These are phyloP conservation scores for Zootermopsis nevadensis DNA, from an alignment of 2,888 invertebrate species.

Conservation along the genomic window DNA sequence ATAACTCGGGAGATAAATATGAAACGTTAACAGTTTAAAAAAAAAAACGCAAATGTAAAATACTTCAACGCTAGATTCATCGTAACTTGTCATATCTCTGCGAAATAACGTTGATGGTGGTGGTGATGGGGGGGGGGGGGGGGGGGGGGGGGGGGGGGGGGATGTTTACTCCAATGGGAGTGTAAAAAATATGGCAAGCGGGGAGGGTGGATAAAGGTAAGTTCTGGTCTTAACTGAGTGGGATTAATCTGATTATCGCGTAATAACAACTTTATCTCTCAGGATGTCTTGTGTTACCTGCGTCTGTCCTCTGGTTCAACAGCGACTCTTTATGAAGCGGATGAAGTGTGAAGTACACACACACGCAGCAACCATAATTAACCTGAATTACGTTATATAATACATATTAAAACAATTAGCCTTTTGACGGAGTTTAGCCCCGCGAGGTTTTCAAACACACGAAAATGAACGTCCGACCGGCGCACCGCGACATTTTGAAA, in stretches of 20 bases:
- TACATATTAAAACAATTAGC: no score
- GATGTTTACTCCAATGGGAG: background rate
- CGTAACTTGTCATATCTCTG: background rate
- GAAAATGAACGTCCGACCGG: no score
- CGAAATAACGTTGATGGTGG: no score
- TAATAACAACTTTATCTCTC: background rate
- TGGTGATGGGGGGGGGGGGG: background rate
- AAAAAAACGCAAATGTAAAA: background rate
- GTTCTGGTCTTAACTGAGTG: background rate
- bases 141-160: fast-evolving
- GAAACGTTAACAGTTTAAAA: background rate
- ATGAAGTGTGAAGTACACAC: no score
- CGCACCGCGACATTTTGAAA: no score
- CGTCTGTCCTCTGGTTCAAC: background rate
- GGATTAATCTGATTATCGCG: background rate
- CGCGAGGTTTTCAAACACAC: no score
- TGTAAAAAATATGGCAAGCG: background rate
- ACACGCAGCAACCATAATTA: no score
- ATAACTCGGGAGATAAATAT: background rate
- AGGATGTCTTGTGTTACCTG: background rate
- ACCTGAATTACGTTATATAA: no score
- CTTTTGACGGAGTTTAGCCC: no score
- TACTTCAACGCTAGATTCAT: background rate
- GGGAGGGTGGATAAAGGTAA: background rate
- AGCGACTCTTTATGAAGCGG: no score